phyloP scores from a whole-genome alignment of 2,888 invertebrate genomes.

The Plutella xylostella region DNA sequence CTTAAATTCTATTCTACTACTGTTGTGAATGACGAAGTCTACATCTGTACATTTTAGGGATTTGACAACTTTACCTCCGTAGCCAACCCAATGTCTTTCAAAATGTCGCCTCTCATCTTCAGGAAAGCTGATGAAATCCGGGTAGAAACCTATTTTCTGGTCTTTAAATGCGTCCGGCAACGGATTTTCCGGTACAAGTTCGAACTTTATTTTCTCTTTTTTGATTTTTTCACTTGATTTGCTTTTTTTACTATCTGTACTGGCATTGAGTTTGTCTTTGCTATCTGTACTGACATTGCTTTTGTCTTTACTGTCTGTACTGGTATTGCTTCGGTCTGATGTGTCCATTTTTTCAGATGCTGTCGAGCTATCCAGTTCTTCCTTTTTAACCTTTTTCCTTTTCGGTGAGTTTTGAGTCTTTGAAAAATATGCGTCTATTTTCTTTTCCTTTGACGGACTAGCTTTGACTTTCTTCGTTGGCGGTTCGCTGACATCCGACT shows the following conservation, averaged over 20 bases:
- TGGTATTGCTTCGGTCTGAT: slow-evolving; percentile 7
- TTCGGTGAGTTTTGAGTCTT: slow-evolving; percentile 12
- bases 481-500: slow-evolving; percentile 24
- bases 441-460: slow-evolving; percentile 24
- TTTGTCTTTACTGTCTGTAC: neutral
- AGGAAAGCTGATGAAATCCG: slow-evolving; percentile 53
- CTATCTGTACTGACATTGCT: slow-evolving; percentile 6
- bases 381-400: slow-evolving; percentile 12
- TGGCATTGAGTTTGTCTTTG: slow-evolving; percentile 7
- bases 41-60: slow-evolving; percentile 39
- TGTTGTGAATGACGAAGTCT: slow-evolving; percentile 46
- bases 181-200: slow-evolving; percentile 36
- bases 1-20: slow-evolving; percentile 30
- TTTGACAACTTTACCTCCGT: slow-evolving; percentile 63
- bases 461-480: slow-evolving; percentile 35
- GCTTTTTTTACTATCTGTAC: slow-evolving; percentile 11
- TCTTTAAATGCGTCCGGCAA: slow-evolving; percentile 45
- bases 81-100: slow-evolving; percentile 75
- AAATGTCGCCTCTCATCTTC: slow-evolving; percentile 43
- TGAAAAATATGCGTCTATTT: slow-evolving; percentile 21
- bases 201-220: slow-evolving; percentile 17
- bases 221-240: slow-evolving; percentile 8
- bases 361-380: slow-evolving; percentile 6
- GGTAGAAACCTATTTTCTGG: slow-evolving; percentile 50
- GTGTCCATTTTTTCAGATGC: neutral